Percentiles rank a stretch among this genome's conserved stretches.
Evolutionary conservation across 2,113 vertebrate species (phyloP).

Genomic region (Cervus canadensis): DNA sequence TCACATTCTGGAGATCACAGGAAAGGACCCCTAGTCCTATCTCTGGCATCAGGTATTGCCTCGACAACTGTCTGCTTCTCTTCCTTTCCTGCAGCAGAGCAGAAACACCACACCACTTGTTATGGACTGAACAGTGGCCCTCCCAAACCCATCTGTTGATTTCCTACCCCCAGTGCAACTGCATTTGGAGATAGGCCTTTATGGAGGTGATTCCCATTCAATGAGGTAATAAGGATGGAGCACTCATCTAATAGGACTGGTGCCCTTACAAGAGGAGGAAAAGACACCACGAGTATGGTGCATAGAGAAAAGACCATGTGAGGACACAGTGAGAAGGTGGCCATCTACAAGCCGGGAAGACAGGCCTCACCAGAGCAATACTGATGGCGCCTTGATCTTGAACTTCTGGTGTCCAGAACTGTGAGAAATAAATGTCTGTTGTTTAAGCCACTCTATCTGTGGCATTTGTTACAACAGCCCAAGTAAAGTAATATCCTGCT

Average conservation of each 20-base stretch:
- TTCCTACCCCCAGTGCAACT: not conserved
- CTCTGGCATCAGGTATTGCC: not conserved
- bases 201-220: not conserved
- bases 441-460: not conserved
- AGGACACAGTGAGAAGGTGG: not conserved
- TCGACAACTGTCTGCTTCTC: not conserved
- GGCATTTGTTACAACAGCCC: not conserved
- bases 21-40: not conserved
- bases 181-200: not conserved
- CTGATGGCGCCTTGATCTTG: not conserved
- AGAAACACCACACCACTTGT: not conserved
- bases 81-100: not conserved
- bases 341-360: not conserved
- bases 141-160: not conserved
- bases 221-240: not conserved
- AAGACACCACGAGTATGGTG: not conserved
- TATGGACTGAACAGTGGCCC: not conserved
- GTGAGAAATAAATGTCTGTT: not conserved
- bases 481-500: not conserved
- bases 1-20: not conserved
- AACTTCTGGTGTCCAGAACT: not conserved
- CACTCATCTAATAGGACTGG: not conserved
- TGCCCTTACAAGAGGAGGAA: not conserved
- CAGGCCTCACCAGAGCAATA: not conserved
- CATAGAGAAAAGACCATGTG: not conserved